Evolutionary conservation across 2,113 vertebrate species (phyloP), one percentile per base, ranked within the genome.

Genomic region (Sebastes schlegelii): DNA sequence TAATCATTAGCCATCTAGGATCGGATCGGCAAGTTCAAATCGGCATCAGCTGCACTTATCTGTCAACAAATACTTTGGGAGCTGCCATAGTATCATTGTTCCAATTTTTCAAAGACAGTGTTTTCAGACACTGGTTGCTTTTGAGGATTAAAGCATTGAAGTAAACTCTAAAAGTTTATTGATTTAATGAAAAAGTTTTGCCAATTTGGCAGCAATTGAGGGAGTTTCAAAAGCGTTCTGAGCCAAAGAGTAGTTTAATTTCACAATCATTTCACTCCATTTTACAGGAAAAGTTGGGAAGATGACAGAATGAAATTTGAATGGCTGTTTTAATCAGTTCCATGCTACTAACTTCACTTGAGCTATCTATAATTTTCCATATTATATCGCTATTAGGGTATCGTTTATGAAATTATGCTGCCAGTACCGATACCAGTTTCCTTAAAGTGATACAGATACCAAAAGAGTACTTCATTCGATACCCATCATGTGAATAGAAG

Each of bases 241-340:
- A 65, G 74, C 48, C 42, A 74, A 57, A 69, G n/a, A 21, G 13
- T 1, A 63, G 42, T 76, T 72, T 46, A n/a, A 52, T 77, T 54
- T 48, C 2, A 17, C 34, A 11, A 54, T 62, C 1, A 34, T 42
- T 69, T 48, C 17, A 43, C 61, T 52, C 17, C 46, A 16, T 61
- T 34, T 34, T 34, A 34, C 34, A 34, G 34, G 45, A 42, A 42
- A 69, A 65, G 9, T 12, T 61, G 21, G 43, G 7, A 46, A 60
- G 21, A 34, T 60, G 17, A 63, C 1, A 42, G 14, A 68, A 19
- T 58, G 21, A 49, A 57, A 55, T 46, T 11, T 68, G 5, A 45
- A 19, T 55, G 10, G 2, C 4, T 9, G n/a, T 34, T 83, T 48
- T 62, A 54, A 49, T 68, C 34, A 75, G 26, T 48, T 58, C 9